phyloP scores from a whole-genome alignment of 2,113 vertebrate species.

The Microtus montanus region DNA sequence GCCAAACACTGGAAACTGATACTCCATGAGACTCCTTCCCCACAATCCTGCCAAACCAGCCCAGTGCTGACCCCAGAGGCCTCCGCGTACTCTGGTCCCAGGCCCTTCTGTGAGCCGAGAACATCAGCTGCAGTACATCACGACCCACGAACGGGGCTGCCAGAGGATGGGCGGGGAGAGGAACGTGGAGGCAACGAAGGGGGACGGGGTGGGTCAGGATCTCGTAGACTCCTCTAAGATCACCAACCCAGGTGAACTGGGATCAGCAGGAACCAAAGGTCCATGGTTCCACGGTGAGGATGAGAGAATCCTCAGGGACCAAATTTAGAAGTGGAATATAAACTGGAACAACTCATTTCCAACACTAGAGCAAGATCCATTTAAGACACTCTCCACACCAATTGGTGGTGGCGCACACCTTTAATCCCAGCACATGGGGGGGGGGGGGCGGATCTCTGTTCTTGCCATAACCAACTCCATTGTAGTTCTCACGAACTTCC shows the following conservation, averaged over 20 bases:
- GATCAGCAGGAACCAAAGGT: background rate
- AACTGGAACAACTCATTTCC: background rate
- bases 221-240: background rate
- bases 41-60: conserved; percentile 68
- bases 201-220: background rate
- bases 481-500: background rate
- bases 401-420: too few relatives aligned
- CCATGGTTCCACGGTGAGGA: background rate
- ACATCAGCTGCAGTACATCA: conserved; percentile 58
- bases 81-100: conserved; percentile 24
- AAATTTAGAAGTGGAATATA: background rate
- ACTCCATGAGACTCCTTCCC: conserved; percentile 67
- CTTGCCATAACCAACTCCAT: background rate
- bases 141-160: background rate
- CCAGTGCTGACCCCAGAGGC: conserved; percentile 13
- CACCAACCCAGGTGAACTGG: background rate
- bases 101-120: conserved; percentile 55
- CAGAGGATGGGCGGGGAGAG: background rate
- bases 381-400: background rate
- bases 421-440: too few relatives aligned
- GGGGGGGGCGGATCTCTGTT: too few relatives aligned
- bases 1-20: conserved; percentile 70
- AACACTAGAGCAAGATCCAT: background rate
- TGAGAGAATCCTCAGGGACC: background rate
- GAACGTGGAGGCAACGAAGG: background rate